These are phyloP conservation scores for Galleria mellonella DNA, from an alignment of 1,140 invertebrate genomes.

Conservation along the genomic window DNA sequence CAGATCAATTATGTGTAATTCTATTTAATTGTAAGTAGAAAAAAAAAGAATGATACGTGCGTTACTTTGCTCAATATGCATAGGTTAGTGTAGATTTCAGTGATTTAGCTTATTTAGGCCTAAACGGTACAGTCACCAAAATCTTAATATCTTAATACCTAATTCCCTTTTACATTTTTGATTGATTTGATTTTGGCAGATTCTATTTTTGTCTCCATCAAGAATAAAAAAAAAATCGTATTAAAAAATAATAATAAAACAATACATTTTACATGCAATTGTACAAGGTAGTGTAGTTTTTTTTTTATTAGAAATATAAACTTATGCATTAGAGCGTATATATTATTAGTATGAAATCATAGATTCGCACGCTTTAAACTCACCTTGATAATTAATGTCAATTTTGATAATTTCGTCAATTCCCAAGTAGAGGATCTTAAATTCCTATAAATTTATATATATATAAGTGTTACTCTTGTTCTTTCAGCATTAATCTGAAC, in stretches of 20 bases:
- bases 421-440: conserved; percentile 3
- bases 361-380: neutral
- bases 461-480: conserved; percentile 4
- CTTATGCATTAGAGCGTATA: neutral
- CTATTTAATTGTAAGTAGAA: conserved; percentile 4
- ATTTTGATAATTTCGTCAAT: conserved; percentile 25
- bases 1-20: no score
- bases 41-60: neutral
- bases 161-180: no score
- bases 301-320: neutral
- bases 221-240: no score
- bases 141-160: no score
- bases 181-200: no score
- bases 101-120: conserved; percentile 8
- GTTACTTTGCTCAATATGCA: conserved; percentile 22
- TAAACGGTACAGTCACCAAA: neutral
- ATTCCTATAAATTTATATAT: neutral
- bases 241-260: neutral
- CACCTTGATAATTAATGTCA: conserved; percentile 11
- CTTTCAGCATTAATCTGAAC: no score
- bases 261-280: neutral
- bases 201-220: no score
- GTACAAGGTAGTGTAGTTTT: neutral
- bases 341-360: neutral
- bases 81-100: conserved; percentile 9